Percentiles rank a stretch among this genome's conserved stretches.
These are phyloP conservation scores for Papilio helenus DNA, from an alignment of 1,140 invertebrate species.

Conservation along the genomic window DNA sequence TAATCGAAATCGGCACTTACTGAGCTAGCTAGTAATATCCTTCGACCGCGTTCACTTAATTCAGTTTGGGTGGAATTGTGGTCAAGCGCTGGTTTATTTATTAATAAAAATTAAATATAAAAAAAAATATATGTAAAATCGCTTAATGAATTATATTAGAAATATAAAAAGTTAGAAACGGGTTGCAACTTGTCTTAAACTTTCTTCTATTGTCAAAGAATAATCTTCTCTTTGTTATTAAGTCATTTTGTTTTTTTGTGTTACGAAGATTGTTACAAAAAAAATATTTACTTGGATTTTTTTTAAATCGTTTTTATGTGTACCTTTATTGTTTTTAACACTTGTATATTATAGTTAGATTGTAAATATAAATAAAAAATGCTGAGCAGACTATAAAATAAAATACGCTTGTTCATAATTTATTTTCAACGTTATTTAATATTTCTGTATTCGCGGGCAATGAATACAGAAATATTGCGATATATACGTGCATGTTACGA, in stretches of 20 bases:
- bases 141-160: not conserved
- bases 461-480: conserved; percentile 64
- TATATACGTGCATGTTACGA: not conserved
- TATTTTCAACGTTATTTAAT: conserved; percentile 22
- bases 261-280: too few relatives aligned
- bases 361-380: conserved; percentile 54
- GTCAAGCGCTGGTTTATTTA: too few relatives aligned
- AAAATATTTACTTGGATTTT: too few relatives aligned
- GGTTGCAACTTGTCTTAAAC: not conserved
- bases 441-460: conserved; percentile 74
- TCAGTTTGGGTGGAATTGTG: too few relatives aligned
- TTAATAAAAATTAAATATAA: too few relatives aligned
- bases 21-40: too few relatives aligned
- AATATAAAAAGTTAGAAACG: not conserved
- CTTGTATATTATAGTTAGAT: conserved; percentile 41
- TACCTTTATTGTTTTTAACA: too few relatives aligned
- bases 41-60: too few relatives aligned
- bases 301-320: too few relatives aligned
- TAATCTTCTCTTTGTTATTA: not conserved
- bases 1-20: too few relatives aligned
- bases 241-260: not conserved
- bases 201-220: not conserved
- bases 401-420: conserved; percentile 44
- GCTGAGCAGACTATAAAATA: conserved; percentile 77
- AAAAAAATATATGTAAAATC: not conserved